These are phyloP conservation scores for Tachycineta bicolor DNA, from an alignment of 2,113 vertebrate genomes.

Conservation along the genomic window DNA sequence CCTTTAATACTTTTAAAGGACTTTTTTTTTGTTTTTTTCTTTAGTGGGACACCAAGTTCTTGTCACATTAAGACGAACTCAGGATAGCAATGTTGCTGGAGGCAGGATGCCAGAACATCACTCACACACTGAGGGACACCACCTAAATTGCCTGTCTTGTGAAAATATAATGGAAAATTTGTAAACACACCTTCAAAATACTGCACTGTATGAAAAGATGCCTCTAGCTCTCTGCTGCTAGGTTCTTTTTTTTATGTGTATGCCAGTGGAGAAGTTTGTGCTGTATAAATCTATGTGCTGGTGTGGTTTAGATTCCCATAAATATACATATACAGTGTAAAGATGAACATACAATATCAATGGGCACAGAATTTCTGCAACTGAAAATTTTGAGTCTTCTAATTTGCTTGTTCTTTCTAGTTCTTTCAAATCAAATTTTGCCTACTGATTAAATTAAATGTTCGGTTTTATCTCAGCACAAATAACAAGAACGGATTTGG, in stretches of 20 bases:
- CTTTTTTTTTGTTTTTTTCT: slow-evolving; percentile 22
- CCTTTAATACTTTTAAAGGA: background rate
- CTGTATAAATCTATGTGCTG: background rate
- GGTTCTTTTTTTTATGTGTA: background rate
- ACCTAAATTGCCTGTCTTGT: slow-evolving; percentile 1
- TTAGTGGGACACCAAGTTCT: slow-evolving; percentile 20
- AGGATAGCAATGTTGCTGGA: background rate
- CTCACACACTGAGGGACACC: background rate
- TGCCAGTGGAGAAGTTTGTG: background rate
- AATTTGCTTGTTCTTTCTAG: background rate
- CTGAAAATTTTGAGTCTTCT: background rate
- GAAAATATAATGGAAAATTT: slow-evolving; percentile 16
- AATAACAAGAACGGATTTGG: background rate
- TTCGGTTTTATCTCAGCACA: background rate
- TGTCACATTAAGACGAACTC: slow-evolving; percentile 22
- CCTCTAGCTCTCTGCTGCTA: background rate
- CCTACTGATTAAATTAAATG: background rate
- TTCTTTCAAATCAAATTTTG: background rate
- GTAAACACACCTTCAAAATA: background rate
- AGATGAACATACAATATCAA: background rate
- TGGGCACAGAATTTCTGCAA: background rate
- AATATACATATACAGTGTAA: background rate
- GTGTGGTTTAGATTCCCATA: background rate
- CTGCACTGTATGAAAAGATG: background rate
- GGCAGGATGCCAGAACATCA: slow-evolving; percentile 28